phyloP scores from a whole-genome alignment of 2,888 invertebrate species.

The Hyles lineata region DNA sequence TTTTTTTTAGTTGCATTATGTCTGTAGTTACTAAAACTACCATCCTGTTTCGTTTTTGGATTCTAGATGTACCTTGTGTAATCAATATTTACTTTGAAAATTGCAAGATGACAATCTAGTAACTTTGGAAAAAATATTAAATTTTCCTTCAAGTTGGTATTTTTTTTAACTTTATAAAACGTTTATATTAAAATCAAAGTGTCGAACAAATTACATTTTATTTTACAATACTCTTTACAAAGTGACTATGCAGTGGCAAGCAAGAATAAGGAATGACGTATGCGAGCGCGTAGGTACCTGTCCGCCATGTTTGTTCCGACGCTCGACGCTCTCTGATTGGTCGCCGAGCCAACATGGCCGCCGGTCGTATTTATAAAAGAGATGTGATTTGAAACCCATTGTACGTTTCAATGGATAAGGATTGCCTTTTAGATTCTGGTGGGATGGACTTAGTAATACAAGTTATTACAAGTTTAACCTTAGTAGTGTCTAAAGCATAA shows the following conservation, averaged over 20 bases:
- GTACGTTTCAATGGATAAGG: slow-evolving; percentile 40
- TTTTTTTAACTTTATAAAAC: no score
- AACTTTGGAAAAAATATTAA: no score
- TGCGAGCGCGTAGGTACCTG: slow-evolving; percentile 52
- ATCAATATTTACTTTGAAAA: no score
- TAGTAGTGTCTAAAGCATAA: neutral
- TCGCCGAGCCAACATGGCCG: slow-evolving; percentile 72
- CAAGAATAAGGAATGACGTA: slow-evolving; percentile 70
- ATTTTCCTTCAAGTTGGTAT: no score
- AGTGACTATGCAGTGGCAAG: slow-evolving; percentile 54
- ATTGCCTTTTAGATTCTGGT: slow-evolving; percentile 28
- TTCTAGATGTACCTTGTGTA: no score
- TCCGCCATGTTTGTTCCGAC: slow-evolving; percentile 72
- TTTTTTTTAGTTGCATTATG: no score
- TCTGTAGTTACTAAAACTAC: no score
- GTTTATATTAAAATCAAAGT: neutral
- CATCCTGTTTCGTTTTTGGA: no score
- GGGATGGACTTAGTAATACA: slow-evolving; percentile 9
- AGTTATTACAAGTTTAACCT: neutral
- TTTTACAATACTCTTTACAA: slow-evolving; percentile 2
- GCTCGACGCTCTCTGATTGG: slow-evolving; percentile 70
- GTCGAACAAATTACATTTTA: no score
- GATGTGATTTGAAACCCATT: slow-evolving; percentile 49
- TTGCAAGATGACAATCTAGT: no score
- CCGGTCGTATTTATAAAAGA: slow-evolving; percentile 55